Percentiles rank a stretch among this genome's conserved stretches.
These are phyloP conservation scores for Rhinogobio ventralis DNA, from an alignment of 2,797 vertebrate genomes.

Conservation along the genomic window DNA sequence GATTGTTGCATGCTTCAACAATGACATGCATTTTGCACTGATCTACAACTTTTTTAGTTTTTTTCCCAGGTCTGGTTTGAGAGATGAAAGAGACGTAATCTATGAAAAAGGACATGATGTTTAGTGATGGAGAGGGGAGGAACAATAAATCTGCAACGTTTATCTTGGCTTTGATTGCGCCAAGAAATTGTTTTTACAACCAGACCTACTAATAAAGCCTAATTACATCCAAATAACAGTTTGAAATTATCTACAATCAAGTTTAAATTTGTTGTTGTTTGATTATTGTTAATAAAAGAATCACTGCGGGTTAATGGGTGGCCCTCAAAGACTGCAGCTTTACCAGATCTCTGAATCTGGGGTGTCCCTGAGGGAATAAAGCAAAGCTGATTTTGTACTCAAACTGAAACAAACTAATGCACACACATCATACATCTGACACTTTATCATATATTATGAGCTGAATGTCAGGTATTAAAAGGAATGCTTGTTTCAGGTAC, in stretches of 20 bases:
- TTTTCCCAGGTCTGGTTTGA: neutral
- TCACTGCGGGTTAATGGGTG: conserved; percentile 7
- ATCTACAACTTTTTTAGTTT: neutral
- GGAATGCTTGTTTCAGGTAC: neutral
- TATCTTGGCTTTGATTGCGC: conserved; percentile 18
- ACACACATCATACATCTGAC: neutral
- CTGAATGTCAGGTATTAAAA: neutral
- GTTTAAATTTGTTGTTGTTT: conserved; percentile 54
- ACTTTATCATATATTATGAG: neutral
- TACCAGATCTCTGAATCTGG: neutral
- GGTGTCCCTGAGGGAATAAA: neutral
- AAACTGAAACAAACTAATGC: neutral
- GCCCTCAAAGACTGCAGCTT: conserved; percentile 11
- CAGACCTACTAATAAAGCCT: conserved; percentile 13
- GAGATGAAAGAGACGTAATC: conserved; percentile 24
- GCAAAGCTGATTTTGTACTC: neutral
- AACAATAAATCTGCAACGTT: conserved; percentile 2
- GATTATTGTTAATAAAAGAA: conserved; percentile 26
- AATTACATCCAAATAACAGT: conserved; percentile 36
- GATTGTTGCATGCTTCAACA: conserved; percentile 47
- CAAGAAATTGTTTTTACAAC: conserved; percentile 37
- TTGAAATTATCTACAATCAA: conserved; percentile 33
- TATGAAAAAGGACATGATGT: neutral
- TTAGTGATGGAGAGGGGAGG: neutral
- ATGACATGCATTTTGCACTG: conserved; percentile 40